Evolutionary conservation across 1,140 invertebrate species (phyloP), one percentile per base, ranked within the genome.

Genomic region (Hylaeus anthracinus): DNA sequence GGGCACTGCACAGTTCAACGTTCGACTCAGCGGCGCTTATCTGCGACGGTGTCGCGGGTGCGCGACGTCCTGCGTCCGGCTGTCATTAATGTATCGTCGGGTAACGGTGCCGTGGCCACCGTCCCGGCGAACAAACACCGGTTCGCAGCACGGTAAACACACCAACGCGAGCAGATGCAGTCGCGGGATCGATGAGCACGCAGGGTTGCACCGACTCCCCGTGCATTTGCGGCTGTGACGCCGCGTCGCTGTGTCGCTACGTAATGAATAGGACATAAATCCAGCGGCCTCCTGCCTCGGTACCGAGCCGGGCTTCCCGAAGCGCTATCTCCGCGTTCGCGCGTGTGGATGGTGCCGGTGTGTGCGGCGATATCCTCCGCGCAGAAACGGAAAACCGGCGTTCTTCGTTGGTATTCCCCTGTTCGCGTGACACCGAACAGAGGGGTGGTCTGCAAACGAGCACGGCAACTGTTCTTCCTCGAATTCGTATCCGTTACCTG

Each of bases 191-290:
- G 78, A 80, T 80, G 45, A 26, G 43, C 15, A 26, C 43, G 15
- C 51, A 8, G 37, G 5, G 8, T n/a, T 37, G n/a, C n/a, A 48
- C 65, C 9, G 56, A 65, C 15, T 45, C 43, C 9, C 45, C 65
- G 84, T 83, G 83, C 82, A 86, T 88, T 84, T 79, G 85, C 83
- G 82, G 83, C 82, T 41, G 77, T 82, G 55, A 80, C 81, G 64
- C 81, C 77, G 74, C 72, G 67, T 56, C 79, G 64, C 70, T 84
- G 80, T 87, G 82, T 77, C 73, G 74, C 81, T 85, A 83, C 79
- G 83, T 90, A 90, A 91, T 90, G 88, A 90, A 90, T 88, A 86
- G 89, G 82, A 83, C 87, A 90, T 90, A 90, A 90, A 91, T 90
- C 88, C 88, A 86, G 9, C 71, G 83, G 79, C 83, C 82, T 69